A percentile compares a stretch with the other conserved stretches of the same genome.
Conservation (phyloP, 2,888 invertebrate species). For the Hyposoter didymator region DNA sequence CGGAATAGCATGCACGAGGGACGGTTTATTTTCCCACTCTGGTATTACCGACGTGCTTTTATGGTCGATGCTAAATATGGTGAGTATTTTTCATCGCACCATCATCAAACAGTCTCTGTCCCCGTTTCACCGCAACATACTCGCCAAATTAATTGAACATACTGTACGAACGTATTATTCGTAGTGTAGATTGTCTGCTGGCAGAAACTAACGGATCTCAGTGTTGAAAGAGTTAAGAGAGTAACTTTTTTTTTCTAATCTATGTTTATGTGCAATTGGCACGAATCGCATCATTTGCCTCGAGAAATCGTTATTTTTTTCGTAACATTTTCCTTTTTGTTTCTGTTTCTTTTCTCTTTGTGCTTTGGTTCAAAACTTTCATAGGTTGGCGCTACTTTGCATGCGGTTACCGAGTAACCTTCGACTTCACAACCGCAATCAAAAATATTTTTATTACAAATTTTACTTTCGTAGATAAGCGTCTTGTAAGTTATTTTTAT, state of each 20-base stretch:
- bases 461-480: not conserved
- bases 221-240: not conserved
- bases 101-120: constrained; percentile 67
- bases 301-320: not conserved
- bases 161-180: not conserved
- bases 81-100: constrained; percentile 68
- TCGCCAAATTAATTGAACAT: constrained; percentile 62
- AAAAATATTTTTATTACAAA: not conserved
- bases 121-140: constrained; percentile 68
- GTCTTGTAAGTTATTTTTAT: not conserved
- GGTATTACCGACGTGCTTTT: constrained; percentile 59
- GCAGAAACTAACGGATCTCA: not conserved
- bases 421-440: not conserved
- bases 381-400: not conserved
- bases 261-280: not conserved
- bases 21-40: constrained; percentile 39
- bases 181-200: not conserved
- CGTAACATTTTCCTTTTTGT: not conserved
- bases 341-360: not conserved
- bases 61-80: constrained; percentile 73
- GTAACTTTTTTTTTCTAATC: not conserved
- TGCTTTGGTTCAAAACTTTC: not conserved
- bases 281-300: not conserved
- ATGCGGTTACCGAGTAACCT: not conserved
- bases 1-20: constrained; percentile 24